These are phyloP conservation scores for Drosophila murphyi DNA, from an alignment of 1,140 invertebrate genomes.

Conservation along the genomic window DNA sequence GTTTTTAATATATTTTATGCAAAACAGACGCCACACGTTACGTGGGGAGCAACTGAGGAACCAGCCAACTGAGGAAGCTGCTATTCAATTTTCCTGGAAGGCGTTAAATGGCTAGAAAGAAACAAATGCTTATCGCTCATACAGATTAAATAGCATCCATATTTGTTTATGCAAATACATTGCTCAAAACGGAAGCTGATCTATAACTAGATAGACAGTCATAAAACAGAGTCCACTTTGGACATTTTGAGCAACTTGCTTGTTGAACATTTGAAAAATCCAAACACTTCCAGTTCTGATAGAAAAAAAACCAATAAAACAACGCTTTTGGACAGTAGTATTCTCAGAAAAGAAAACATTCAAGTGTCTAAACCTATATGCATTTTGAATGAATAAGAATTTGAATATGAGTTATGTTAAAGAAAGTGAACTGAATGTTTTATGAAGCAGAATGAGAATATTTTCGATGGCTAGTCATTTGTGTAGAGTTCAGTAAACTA, in stretches of 20 bases:
- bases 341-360: too few species aligned
- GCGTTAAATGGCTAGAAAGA: conserved; percentile 51
- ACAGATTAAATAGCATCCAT: not conserved
- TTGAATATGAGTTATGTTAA: too few species aligned
- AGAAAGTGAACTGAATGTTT: too few species aligned
- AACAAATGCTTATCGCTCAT: conserved; percentile 39
- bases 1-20: conserved; percentile 52
- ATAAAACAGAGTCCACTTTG: not conserved
- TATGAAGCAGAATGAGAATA: too few species aligned
- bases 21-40: conserved; percentile 36
- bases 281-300: not conserved
- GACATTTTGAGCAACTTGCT: too few species aligned
- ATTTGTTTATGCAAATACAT: not conserved
- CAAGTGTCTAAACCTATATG: too few species aligned
- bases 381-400: too few species aligned
- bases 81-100: conserved; percentile 43
- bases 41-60: conserved; percentile 24
- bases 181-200: not conserved
- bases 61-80: conserved; percentile 25
- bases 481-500: too few species aligned
- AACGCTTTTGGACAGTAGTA: too few species aligned
- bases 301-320: not conserved
- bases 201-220: not conserved
- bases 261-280: not conserved
- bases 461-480: too few species aligned